Evolutionary conservation across 2,113 vertebrate species (phyloP).

Genomic region (Dipodomys merriami): DNA sequence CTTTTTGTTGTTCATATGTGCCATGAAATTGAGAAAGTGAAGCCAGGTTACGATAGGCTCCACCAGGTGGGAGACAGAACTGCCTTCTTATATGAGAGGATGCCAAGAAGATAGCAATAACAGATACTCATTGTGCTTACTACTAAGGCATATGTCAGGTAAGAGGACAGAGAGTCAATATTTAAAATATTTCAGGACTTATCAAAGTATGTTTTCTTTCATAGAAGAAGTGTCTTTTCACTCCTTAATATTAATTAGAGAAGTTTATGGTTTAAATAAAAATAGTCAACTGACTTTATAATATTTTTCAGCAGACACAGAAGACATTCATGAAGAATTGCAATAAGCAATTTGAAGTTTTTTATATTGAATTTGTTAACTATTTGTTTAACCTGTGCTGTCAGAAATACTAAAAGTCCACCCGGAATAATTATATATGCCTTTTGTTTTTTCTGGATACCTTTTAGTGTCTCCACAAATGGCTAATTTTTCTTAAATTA

Average conservation of each 20-base stretch:
- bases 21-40: slow-evolving; percentile 34
- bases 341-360: slow-evolving; percentile 63
- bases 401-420: slow-evolving; percentile 83
- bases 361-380: slow-evolving; percentile 82
- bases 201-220: slow-evolving; percentile 46
- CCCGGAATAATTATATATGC: slow-evolving; percentile 58
- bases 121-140: neutral
- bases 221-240: slow-evolving; percentile 63
- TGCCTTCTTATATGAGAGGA: neutral
- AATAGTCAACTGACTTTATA: slow-evolving; percentile 71
- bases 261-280: slow-evolving; percentile 68
- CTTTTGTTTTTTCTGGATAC: slow-evolving; percentile 73
- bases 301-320: slow-evolving; percentile 44
- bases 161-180: neutral
- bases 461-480: slow-evolving; percentile 70
- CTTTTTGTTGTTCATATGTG: slow-evolving; percentile 21
- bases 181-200: slow-evolving; percentile 60
- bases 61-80: neutral
- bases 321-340: slow-evolving; percentile 60
- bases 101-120: slow-evolving; percentile 3
- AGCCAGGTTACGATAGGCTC: slow-evolving; percentile 1
- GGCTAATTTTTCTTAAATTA: slow-evolving; percentile 68
- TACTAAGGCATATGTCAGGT: neutral
- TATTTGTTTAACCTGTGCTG: slow-evolving; percentile 84
- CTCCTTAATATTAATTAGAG: neutral